Percentiles rank a stretch among this genome's conserved stretches.
These are phyloP conservation scores for Cuniculus paca DNA, from an alignment of 2,797 vertebrate species.

Conservation along the genomic window DNA sequence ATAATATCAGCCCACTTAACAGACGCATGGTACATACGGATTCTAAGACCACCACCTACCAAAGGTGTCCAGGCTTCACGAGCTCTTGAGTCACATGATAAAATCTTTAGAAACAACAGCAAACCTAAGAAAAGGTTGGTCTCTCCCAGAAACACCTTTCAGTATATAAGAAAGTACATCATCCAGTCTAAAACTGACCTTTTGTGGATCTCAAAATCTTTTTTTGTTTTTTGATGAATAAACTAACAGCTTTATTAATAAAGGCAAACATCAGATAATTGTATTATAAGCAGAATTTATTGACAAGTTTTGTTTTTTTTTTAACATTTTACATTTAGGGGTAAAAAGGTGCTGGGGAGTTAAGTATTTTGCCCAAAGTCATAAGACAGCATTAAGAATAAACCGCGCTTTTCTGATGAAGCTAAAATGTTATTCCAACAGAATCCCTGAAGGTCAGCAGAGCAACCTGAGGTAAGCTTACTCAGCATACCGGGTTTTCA, in stretches of 20 bases:
- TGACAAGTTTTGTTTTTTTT: background rate
- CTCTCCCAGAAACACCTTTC: background rate
- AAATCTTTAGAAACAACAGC: background rate
- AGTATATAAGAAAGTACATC: background rate
- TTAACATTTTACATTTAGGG: background rate
- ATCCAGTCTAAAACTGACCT: background rate
- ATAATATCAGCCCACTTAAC: background rate
- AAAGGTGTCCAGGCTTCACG: background rate
- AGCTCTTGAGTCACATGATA: background rate
- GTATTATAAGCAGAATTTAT: slow-evolving; percentile 63
- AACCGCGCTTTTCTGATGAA: background rate
- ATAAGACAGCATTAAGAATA: background rate
- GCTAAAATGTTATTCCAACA: background rate
- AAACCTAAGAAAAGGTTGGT: background rate
- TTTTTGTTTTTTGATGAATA: slow-evolving; percentile 86
- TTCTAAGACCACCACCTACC: background rate
- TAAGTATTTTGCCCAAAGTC: background rate
- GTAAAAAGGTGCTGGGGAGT: background rate
- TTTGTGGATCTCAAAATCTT: background rate
- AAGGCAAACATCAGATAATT: slow-evolving; percentile 90
- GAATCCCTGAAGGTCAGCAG: background rate
- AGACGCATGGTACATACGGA: background rate
- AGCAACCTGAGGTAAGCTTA: fast-evolving
- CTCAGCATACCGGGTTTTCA: too few species aligned
- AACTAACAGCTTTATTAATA: slow-evolving; percentile 90